Conservation (phyloP, 2,113 vertebrate genomes). For the Pampusana beccarii region DNA sequence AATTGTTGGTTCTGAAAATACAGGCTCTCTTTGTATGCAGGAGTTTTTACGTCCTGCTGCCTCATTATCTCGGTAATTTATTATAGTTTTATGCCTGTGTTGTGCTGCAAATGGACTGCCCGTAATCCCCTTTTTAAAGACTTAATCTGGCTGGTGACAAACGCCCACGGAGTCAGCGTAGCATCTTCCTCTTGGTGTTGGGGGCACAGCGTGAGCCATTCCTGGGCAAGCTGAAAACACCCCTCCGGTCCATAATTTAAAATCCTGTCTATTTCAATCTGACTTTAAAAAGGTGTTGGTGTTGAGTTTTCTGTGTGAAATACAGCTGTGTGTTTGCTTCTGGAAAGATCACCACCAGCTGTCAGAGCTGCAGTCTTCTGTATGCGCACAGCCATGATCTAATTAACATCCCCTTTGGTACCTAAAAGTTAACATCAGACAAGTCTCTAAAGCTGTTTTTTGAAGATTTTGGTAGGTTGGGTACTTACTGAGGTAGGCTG, state of each 20-base stretch:
- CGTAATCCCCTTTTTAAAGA: constrained; percentile 48
- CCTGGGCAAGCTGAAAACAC: not conserved
- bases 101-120: constrained; percentile 40
- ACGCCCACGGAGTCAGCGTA: rapidly evolving
- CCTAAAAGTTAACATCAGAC: not conserved
- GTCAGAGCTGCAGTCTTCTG: not conserved
- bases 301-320: not conserved
- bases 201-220: not conserved
- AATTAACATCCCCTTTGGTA: constrained; percentile 10
- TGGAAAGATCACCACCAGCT: constrained; percentile 60
- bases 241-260: not conserved
- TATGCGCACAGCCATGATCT: not conserved
- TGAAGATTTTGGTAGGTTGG: not conserved
- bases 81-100: constrained; percentile 32
- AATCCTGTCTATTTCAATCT: not conserved
- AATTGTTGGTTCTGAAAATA: not conserved
- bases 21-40: not conserved
- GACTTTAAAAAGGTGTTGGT: not conserved
- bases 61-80: constrained; percentile 49
- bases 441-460: not conserved
- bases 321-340: constrained; percentile 52
- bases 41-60: constrained; percentile 22
- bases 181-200: not conserved
- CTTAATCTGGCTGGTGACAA: constrained; percentile 35
- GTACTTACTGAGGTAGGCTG: not conserved